Evolutionary conservation across 2,113 vertebrate species (phyloP).

Genomic region (Puffinus mauretanicus): DNA sequence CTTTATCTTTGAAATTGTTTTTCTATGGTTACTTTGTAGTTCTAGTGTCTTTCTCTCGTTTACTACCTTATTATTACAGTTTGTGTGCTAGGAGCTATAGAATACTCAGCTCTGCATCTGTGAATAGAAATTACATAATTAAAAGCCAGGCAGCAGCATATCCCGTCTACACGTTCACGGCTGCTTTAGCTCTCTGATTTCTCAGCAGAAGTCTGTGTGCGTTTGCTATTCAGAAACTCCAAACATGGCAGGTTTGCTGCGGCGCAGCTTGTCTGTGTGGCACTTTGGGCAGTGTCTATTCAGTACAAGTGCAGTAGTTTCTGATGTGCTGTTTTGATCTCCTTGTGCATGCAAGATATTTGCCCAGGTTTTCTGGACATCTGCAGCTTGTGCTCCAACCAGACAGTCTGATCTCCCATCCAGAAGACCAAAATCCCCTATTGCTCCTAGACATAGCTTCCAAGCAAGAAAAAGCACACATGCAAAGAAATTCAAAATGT

Average conservation of each 20-base stretch:
- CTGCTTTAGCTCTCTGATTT: not conserved
- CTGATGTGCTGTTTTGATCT: not conserved
- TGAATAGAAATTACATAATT: not conserved
- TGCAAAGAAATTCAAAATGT: not conserved
- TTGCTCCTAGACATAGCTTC: not conserved
- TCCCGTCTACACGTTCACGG: not conserved
- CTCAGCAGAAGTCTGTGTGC: not conserved
- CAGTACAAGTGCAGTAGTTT: not conserved
- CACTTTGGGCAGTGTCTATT: not conserved
- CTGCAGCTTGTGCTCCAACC: not conserved
- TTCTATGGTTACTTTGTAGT: not conserved
- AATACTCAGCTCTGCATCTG: not conserved
- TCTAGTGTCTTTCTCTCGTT: not conserved
- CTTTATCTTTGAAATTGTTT: not conserved
- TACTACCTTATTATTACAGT: not conserved
- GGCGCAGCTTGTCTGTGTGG: not conserved
- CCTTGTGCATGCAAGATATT: not conserved
- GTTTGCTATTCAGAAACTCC: not conserved
- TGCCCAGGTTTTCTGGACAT: not conserved
- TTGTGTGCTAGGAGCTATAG: not conserved
- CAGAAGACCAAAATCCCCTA: not conserved
- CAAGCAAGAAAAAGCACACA: not conserved
- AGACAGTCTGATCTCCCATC: not conserved
- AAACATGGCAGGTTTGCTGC: not conserved
- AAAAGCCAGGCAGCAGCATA: not conserved